A percentile compares a stretch with the other conserved stretches of the same genome.
Conservation (phyloP, 2,888 invertebrate genomes). For the Clanis bilineata region DNA sequence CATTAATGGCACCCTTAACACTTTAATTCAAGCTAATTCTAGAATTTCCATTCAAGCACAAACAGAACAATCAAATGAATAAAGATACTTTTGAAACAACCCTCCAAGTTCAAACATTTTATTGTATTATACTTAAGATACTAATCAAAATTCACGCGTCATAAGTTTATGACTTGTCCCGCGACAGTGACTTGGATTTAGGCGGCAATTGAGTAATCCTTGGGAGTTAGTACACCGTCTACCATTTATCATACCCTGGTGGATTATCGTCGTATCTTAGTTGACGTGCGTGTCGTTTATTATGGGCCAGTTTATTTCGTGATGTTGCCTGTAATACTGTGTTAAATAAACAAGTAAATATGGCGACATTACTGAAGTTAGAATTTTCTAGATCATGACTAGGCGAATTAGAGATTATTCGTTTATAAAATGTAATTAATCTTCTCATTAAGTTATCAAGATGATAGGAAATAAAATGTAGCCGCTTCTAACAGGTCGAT, state of each 20-base stretch:
- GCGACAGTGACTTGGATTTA: slow-evolving; percentile 44
- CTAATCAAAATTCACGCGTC: background rate
- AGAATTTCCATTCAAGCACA: too few species aligned
- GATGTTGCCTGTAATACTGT: background rate
- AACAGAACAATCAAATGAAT: too few species aligned
- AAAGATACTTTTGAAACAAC: too few species aligned
- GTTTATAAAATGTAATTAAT: too few species aligned
- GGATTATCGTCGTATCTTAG: slow-evolving; percentile 30
- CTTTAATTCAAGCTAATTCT: too few species aligned
- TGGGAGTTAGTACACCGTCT: slow-evolving; percentile 32
- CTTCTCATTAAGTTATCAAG: too few species aligned
- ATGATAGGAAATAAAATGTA: too few species aligned
- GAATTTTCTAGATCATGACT: too few species aligned
- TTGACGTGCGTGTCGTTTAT: slow-evolving; percentile 14
- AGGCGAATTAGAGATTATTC: too few species aligned
- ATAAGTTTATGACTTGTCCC: slow-evolving; percentile 27
- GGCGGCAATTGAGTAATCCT: slow-evolving; percentile 53
- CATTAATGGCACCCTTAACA: too few species aligned
- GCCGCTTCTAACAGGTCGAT: too few species aligned
- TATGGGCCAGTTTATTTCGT: slow-evolving; percentile 8
- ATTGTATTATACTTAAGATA: background rate
- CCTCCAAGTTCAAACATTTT: background rate
- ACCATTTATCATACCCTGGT: slow-evolving; percentile 51
- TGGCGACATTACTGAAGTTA: background rate
- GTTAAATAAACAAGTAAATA: background rate